Evolutionary conservation across 2,888 invertebrate species (phyloP), one percentile per base, ranked within the genome.

Genomic region (Drosophila neonasuta): DNA sequence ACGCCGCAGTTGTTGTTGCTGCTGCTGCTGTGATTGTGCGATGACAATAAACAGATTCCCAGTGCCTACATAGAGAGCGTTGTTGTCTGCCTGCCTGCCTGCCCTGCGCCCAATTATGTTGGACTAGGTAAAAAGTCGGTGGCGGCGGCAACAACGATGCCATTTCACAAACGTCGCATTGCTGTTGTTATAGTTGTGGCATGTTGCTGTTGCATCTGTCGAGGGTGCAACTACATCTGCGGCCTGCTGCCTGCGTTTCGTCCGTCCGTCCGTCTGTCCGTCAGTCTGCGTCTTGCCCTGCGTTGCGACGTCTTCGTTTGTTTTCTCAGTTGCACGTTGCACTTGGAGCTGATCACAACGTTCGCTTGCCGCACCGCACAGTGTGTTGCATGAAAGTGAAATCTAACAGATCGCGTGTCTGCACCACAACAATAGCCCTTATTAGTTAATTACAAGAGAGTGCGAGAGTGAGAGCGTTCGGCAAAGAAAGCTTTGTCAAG

Each of bases 281-380:
- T 51, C 45, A 6, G 24, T 29, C 66, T 63, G 48, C 24, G 66
- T 57, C 68, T 49, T 10, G 41, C 61, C 70, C 63, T 74, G 60
- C 20, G 34, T n/a, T 39, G n/a, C 34, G 30, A 36, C 54, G 63
- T 48, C 32, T 32, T 32, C 32, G 32, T 32, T 10, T 8, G 54
- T 67, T 51, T 46, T 61, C 41, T 72, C 76, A 88, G 89, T 88
- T 82, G 78, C 80, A 84, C 74, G 69, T 79, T 86, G 80, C 71
- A 79, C 74, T 76, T 82, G 73, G 68, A 65, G 63, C 84, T 71
- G 79, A 63, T 69, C 79, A 70, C 79, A 77, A 46, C 56, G 45
- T 44, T 13, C 10, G 34, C 55, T 55, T 56, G 49, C 32, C 58
- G 20, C 46, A 30, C 34, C n/a, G 44, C 17, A 45, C 10, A 32